A percentile compares a stretch with the other conserved stretches of the same genome.
Evolutionary conservation across 64 coral and sea anemone genomes (phyloP).

Genomic region (Anthopleura sola): DNA sequence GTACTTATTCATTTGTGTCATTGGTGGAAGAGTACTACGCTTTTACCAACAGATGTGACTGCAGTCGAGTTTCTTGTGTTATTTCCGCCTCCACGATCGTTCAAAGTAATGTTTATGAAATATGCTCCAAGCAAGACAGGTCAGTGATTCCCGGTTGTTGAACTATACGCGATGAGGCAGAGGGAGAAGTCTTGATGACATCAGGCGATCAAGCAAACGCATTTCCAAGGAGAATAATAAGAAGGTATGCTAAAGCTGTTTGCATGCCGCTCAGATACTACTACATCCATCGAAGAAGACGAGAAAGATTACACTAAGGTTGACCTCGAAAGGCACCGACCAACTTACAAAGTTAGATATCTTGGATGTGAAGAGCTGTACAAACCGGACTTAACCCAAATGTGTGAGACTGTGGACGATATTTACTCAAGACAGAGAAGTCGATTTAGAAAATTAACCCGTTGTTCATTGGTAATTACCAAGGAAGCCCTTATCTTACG

Average conservation of each 20-base stretch:
- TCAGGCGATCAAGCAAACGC: constrained; percentile 26
- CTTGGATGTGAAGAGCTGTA: constrained; percentile 74
- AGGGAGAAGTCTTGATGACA: constrained; percentile 6
- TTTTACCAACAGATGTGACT: constrained; percentile 15
- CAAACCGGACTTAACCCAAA: constrained; percentile 67
- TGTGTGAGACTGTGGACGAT: constrained; percentile 79
- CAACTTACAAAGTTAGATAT: constrained; percentile 82
- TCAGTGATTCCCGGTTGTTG: background rate
- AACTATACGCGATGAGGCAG: constrained; percentile 9
- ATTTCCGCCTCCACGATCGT: background rate
- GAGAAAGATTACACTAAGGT: constrained; percentile 81
- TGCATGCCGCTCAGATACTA: constrained; percentile 65
- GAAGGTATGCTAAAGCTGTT: constrained; percentile 78
- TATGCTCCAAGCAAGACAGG: constrained; percentile 7
- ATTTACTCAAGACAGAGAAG: constrained; percentile 60
- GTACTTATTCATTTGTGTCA: background rate
- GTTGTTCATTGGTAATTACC: constrained; percentile 75
- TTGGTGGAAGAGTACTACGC: background rate
- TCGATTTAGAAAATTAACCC: constrained; percentile 59
- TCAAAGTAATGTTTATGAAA: constrained; percentile 14
- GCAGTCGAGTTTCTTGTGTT: background rate
- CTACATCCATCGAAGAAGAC: constrained; percentile 48
- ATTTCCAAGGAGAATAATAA: constrained; percentile 20
- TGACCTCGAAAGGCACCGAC: constrained; percentile 69
- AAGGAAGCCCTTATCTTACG: constrained; percentile 79